These are phyloP conservation scores for Syngnathus acus DNA, from an alignment of 2,797 vertebrate species.

Conservation along the genomic window DNA sequence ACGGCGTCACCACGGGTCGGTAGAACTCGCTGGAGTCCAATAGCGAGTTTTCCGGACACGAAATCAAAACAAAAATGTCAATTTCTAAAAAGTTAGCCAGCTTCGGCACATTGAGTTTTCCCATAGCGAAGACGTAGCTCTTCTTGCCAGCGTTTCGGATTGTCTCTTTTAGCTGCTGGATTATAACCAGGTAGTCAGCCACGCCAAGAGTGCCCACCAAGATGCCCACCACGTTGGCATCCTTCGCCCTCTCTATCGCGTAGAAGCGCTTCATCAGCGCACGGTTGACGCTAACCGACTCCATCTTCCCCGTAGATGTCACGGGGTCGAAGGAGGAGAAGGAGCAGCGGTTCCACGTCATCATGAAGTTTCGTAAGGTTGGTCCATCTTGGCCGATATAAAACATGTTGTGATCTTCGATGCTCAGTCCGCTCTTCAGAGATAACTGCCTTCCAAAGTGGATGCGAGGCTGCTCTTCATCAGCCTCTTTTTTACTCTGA, in stretches of 20 bases:
- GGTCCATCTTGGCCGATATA: conserved; percentile 74
- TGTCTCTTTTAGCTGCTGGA: conserved; percentile 78
- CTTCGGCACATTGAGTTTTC: conserved; percentile 88
- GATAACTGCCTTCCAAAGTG: conserved; percentile 68
- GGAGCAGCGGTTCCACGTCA: conserved; percentile 80
- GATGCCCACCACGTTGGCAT: conserved; percentile 85
- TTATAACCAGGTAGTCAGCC: conserved; percentile 72
- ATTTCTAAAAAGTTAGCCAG: conserved; percentile 93
- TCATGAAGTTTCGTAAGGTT: conserved; percentile 80
- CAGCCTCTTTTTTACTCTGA: conserved; percentile 6
- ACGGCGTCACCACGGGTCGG: conserved; percentile 81
- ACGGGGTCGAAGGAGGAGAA: conserved; percentile 81
- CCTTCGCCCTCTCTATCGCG: conserved; percentile 84
- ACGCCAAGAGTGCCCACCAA: conserved; percentile 87
- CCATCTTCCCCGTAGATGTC: conserved; percentile 59
- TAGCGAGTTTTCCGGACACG: conserved; percentile 87
- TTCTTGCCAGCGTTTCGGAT: conserved; percentile 81
- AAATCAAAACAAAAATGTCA: conserved; percentile 87
- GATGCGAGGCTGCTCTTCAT: conserved; percentile 28
- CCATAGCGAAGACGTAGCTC: conserved; percentile 88
- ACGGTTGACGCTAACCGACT: conserved; percentile 73
- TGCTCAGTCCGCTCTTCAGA: conserved; percentile 39
- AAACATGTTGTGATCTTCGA: conserved; percentile 66
- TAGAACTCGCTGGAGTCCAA: conserved; percentile 80
- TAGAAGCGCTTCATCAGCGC: conserved; percentile 86